Percentiles rank a stretch among this genome's conserved stretches.
These are phyloP conservation scores for Menidia menidia DNA, from an alignment of 2,797 vertebrate species.

Conservation along the genomic window DNA sequence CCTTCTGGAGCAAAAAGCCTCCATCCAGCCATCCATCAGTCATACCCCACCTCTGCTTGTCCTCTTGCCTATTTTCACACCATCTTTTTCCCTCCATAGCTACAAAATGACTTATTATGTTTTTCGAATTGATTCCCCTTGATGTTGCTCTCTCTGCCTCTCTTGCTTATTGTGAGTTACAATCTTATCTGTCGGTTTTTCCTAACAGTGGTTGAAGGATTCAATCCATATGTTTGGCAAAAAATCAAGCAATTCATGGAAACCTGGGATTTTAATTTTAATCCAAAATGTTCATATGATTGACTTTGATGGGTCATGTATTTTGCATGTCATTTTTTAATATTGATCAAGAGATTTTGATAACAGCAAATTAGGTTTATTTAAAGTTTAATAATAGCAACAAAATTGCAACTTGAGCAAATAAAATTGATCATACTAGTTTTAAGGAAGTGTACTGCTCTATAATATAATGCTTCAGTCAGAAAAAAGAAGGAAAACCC, in stretches of 20 bases:
- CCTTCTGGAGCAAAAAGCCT: conserved; percentile 78
- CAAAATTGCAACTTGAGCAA: conserved; percentile 24
- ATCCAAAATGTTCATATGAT: background rate
- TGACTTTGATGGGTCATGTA: too few relatives aligned
- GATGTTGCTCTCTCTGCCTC: conserved; percentile 72
- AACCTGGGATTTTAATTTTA: conserved; percentile 7
- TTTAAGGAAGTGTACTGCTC: conserved; percentile 25
- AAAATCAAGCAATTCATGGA: conserved; percentile 56
- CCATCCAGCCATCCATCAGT: conserved; percentile 74
- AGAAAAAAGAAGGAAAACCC: too few relatives aligned
- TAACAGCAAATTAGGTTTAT: too few relatives aligned
- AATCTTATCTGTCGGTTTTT: conserved; percentile 74
- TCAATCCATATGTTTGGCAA: conserved; percentile 83
- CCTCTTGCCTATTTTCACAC: conserved; percentile 79
- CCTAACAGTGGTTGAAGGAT: conserved; percentile 79
- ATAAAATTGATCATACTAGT: conserved; percentile 36
- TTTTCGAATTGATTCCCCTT: conserved; percentile 76
- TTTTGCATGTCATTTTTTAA: too few relatives aligned
- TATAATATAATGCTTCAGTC: too few relatives aligned
- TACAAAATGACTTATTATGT: conserved; percentile 78
- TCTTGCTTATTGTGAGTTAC: conserved; percentile 75
- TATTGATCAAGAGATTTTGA: too few relatives aligned
- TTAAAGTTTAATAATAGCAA: too few relatives aligned
- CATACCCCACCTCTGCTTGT: conserved; percentile 75
- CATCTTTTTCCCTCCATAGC: conserved; percentile 69